Conservation (phyloP, 2,888 invertebrate genomes). For the Malacosoma neustria region DNA sequence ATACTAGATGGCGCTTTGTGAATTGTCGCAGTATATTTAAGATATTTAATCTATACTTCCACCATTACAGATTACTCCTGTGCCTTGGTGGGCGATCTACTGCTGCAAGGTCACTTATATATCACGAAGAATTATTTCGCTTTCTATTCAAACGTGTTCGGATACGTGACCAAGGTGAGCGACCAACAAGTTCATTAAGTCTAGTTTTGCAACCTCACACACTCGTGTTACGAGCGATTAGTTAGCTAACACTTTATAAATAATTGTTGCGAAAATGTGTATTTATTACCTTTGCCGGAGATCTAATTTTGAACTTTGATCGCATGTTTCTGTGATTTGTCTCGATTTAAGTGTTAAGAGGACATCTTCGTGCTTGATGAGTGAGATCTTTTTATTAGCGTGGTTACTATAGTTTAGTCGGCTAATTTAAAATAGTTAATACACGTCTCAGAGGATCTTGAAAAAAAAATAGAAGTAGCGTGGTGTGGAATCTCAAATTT, state of each 20-base stretch:
- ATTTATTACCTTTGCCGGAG: background rate
- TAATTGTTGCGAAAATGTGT: background rate
- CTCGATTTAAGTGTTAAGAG: no score
- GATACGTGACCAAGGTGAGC: conserved; percentile 92
- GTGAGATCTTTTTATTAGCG: no score
- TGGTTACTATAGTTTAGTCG: no score
- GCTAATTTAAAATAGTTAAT: no score
- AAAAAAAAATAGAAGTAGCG: no score
- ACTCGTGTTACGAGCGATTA: background rate
- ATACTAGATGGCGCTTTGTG: no score
- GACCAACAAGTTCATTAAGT: conserved; percentile 6
- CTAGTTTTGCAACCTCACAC: conserved; percentile 1
- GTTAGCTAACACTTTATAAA: background rate
- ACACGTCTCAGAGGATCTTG: no score
- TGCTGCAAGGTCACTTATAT: conserved; percentile 94
- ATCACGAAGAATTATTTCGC: conserved; percentile 96
- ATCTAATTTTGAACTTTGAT: background rate
- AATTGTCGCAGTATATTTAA: no score
- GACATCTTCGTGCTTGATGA: no score
- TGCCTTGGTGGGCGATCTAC: conserved; percentile 92
- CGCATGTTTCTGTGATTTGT: no score
- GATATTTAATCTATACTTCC: conserved; percentile 1
- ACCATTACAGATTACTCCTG: conserved; percentile 88
- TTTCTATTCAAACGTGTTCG: conserved; percentile 97
- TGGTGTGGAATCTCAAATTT: no score